phyloP scores from a whole-genome alignment of 2,113 vertebrate species.

The Ophiodon elongatus region DNA sequence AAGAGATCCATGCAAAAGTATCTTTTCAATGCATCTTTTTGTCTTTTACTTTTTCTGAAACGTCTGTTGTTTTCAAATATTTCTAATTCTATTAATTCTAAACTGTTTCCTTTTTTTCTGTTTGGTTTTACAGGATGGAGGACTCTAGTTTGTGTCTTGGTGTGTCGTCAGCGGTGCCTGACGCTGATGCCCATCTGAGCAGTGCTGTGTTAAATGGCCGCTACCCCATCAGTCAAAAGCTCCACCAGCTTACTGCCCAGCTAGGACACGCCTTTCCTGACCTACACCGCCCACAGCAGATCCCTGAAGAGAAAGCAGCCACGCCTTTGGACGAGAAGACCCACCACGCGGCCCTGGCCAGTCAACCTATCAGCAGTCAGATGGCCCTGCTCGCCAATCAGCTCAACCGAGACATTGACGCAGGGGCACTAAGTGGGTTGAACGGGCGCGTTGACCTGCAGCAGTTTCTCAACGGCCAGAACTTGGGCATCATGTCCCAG shows the following conservation, averaged over 20 bases:
- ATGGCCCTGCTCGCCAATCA: slow-evolving; percentile 97
- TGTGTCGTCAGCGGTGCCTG: slow-evolving; percentile 93
- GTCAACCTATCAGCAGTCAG: slow-evolving; percentile 95
- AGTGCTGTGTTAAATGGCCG: slow-evolving; percentile 96
- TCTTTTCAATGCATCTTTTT: background rate
- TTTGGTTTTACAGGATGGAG: slow-evolving; percentile 92
- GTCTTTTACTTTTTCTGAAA: background rate
- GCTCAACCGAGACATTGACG: slow-evolving; percentile 95
- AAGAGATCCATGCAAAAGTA: background rate
- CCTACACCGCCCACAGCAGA: slow-evolving; percentile 93
- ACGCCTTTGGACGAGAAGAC: slow-evolving; percentile 93
- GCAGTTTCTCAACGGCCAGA: slow-evolving; percentile 98
- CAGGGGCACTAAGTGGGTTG: slow-evolving; percentile 86
- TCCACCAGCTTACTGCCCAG: slow-evolving; percentile 97
- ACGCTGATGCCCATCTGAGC: slow-evolving; percentile 93
- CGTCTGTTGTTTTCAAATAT: background rate
- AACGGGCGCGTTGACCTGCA: slow-evolving; percentile 97
- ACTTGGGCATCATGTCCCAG: slow-evolving; percentile 98
- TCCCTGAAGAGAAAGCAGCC: slow-evolving; percentile 91
- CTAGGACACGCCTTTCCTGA: slow-evolving; percentile 97
- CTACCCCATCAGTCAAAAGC: slow-evolving; percentile 99
- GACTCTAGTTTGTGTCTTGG: slow-evolving; percentile 99
- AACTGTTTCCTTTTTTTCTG: slow-evolving; percentile 22
- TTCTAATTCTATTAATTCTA: background rate
- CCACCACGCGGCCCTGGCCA: slow-evolving; percentile 91